Conservation (phyloP, 2,888 invertebrate species). For the Anodontia alba region DNA sequence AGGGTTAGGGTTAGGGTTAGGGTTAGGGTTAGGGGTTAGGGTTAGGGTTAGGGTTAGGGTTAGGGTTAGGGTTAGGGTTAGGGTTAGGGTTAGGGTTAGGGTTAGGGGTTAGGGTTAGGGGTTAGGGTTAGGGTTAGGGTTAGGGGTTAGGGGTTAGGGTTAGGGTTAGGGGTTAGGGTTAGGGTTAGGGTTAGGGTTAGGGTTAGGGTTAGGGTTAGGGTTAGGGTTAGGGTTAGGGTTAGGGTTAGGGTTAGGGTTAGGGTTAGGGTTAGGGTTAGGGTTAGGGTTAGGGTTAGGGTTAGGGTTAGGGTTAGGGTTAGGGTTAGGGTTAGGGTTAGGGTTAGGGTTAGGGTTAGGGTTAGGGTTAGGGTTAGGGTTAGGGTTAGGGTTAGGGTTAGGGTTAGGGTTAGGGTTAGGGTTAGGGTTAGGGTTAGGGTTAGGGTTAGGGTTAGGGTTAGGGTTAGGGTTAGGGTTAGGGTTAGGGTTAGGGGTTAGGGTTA, state of each 20-base stretch:
- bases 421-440: constrained; percentile 60
- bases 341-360: constrained; percentile 10
- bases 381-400: constrained; percentile 27
- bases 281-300: constrained; percentile 67
- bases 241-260: constrained; percentile 4
- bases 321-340: constrained; percentile 3
- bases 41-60: constrained; percentile 21
- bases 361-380: constrained; percentile 32
- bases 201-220: constrained; percentile 11
- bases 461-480: constrained; percentile 45
- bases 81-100: constrained; percentile 13
- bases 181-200: constrained; percentile 18
- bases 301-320: constrained; percentile 43
- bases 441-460: constrained; percentile 26
- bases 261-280: constrained; percentile 21
- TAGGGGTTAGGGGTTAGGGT: constrained; percentile 25
- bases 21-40: too few relatives aligned
- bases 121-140: constrained; percentile 29
- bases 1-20: neutral
- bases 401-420: constrained; percentile 40
- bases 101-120: constrained; percentile 14
- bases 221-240: neutral
- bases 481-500: constrained; percentile 33
- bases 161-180: too few relatives aligned
- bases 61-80: constrained; percentile 17